Evolutionary conservation across 2,113 vertebrate species (phyloP), one percentile per base, ranked within the genome.

Genomic region (Psephotus haematonotus): DNA sequence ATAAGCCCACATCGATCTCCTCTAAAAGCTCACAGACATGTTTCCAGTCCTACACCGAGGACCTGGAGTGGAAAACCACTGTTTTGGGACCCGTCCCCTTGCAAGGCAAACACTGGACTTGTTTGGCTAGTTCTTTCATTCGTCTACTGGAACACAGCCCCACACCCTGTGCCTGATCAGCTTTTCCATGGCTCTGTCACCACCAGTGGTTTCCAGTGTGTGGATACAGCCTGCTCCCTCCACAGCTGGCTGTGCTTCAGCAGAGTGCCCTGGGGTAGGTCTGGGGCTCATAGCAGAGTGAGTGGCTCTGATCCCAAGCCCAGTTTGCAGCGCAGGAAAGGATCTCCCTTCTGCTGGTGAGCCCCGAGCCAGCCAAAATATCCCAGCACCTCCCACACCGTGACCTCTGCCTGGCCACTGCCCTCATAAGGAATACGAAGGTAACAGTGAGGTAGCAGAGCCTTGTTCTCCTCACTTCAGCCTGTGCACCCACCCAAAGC

Each of bases 171-270:
- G 2, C 94, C 29, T 3, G 11, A 10, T 65, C 89, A 90, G 71
- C 25, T 80, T 88, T 82, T 72, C 67, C 94, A 17, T 6, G 22
- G 65, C 85, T 67, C 81, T 18, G 59, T 5, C 49, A 2, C 7
- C 0, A 9, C 25, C 63, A 16, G 84, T 53, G 8, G 29, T 12
- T 37, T 7, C 57, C 69, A 18, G 28, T 0, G 62, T 3, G 43
- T 16, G 75, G 85, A 29, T 4, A 2, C 78, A 31, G 70, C 44
- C 43, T 0, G 35, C 22, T 43, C n/a, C 46, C 27, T 5, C 52
- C 12, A 2, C 49, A 2, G 55, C 57, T 3, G 70, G 33, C 57
- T 14, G 46, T 1, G 63, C 50, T 29, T 9, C 33, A 3, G n/a
- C 63, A 18, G 43, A 6, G 12, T 2, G 24, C 22, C 47, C 28